A percentile compares a stretch with the other conserved stretches of the same genome.
Evolutionary conservation across 2,113 vertebrate genomes (phyloP).

Genomic region (Heloderma charlesbogerti): DNA sequence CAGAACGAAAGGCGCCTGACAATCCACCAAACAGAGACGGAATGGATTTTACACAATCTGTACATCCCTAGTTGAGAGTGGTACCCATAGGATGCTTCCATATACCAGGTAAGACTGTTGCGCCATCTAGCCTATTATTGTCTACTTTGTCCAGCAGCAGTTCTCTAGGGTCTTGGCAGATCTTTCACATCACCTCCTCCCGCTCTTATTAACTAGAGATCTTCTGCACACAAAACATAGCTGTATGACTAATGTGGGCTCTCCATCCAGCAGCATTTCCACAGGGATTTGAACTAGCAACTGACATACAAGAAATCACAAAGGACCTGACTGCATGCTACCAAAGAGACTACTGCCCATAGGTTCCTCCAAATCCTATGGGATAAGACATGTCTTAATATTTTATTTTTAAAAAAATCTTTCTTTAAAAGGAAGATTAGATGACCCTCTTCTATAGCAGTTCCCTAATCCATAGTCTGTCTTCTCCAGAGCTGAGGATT

Average conservation of each 20-base stretch:
- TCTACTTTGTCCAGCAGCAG: too few relatives aligned
- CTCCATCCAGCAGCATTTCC: background rate
- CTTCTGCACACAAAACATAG: background rate
- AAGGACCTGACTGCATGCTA: background rate
- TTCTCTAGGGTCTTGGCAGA: too few relatives aligned
- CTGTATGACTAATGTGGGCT: background rate
- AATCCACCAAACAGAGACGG: too few relatives aligned
- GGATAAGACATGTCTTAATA: background rate
- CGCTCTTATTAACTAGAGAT: background rate
- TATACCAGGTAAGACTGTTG: too few relatives aligned
- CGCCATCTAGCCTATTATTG: too few relatives aligned
- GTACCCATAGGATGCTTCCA: too few relatives aligned
- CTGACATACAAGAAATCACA: background rate
- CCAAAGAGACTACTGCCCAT: background rate
- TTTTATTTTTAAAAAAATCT: background rate
- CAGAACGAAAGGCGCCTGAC: too few relatives aligned
- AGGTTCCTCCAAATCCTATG: background rate
- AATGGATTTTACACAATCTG: too few relatives aligned
- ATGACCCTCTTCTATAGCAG: background rate
- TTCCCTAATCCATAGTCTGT: constrained; percentile 8
- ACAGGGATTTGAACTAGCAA: background rate
- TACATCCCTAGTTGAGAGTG: too few relatives aligned
- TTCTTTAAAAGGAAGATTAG: background rate
- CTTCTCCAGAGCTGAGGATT: constrained; percentile 1
- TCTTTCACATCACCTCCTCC: background rate